Conservation (phyloP, 2,113 vertebrate genomes). For the Butastur rufipennis region DNA sequence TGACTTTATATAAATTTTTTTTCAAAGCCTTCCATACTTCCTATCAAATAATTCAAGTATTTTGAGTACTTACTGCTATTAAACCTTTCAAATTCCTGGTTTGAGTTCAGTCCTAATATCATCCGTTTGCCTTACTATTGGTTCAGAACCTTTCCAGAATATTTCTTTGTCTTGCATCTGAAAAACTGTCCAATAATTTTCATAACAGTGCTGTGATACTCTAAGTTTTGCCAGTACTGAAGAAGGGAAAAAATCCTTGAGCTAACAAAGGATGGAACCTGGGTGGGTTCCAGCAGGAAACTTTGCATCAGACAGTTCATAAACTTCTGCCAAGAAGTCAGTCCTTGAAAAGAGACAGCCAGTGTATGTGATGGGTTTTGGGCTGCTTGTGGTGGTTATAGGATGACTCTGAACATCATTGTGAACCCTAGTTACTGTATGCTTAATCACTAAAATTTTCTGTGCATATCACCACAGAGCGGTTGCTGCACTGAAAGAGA, state of each 20-base stretch:
- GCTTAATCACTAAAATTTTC: background rate
- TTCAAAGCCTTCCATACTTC: background rate
- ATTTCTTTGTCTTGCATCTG: background rate
- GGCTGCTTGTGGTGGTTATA: background rate
- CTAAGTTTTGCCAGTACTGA: background rate
- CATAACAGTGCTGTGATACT: background rate
- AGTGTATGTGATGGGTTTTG: background rate
- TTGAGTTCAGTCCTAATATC: background rate
- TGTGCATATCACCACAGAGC: background rate
- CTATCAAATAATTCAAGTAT: background rate
- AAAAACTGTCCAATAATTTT: background rate
- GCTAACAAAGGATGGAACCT: background rate
- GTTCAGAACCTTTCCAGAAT: background rate
- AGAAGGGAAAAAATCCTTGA: background rate
- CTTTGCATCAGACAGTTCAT: background rate
- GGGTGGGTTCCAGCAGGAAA: background rate
- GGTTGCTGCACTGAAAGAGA: background rate
- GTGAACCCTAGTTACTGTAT: background rate
- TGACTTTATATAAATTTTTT: background rate
- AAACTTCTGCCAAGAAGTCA: background rate
- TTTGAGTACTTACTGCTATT: background rate
- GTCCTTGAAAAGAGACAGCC: background rate
- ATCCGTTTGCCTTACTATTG: background rate
- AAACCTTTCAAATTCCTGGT: background rate
- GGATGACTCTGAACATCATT: background rate